Evolutionary conservation across 2,888 invertebrate genomes (phyloP).

Genomic region (Argynnis bischoffii): DNA sequence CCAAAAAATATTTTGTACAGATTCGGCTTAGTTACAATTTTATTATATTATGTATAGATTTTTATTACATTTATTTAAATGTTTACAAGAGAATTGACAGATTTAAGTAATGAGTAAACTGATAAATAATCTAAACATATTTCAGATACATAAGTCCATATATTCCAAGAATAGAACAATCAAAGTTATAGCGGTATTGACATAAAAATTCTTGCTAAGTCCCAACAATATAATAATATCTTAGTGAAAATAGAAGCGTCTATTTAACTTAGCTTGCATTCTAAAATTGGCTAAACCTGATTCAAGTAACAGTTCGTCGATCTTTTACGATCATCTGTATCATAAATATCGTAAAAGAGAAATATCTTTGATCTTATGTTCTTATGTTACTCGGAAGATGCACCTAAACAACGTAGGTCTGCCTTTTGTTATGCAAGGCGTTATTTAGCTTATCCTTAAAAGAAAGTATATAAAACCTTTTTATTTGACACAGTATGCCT

Average conservation of each 20-base stretch:
- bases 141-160: not conserved
- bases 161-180: conserved; percentile 2
- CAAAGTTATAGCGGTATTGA: conserved; percentile 8
- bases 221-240: conserved; percentile 26
- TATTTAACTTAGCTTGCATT: conserved; percentile 44
- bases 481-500: not conserved
- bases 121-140: not conserved
- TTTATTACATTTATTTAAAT: too few species aligned
- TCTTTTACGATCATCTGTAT: conserved; percentile 47
- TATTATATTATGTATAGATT: too few species aligned
- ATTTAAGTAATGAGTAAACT: not conserved
- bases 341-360: conserved; percentile 65
- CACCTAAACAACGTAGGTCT: conserved; percentile 40
- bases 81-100: too few species aligned
- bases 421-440: conserved; percentile 32
- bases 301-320: conserved; percentile 44
- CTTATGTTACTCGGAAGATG: conserved; percentile 35
- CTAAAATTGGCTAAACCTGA: conserved; percentile 46
- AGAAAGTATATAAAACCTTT: not conserved
- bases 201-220: not conserved
- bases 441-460: not conserved
- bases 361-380: conserved; percentile 63
- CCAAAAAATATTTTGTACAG: too few species aligned
- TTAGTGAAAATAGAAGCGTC: conserved; percentile 44
- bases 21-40: too few species aligned